Base-by-base conservation (phyloP, 2,113 vertebrate genomes). In the Rhea americana region DNA sequence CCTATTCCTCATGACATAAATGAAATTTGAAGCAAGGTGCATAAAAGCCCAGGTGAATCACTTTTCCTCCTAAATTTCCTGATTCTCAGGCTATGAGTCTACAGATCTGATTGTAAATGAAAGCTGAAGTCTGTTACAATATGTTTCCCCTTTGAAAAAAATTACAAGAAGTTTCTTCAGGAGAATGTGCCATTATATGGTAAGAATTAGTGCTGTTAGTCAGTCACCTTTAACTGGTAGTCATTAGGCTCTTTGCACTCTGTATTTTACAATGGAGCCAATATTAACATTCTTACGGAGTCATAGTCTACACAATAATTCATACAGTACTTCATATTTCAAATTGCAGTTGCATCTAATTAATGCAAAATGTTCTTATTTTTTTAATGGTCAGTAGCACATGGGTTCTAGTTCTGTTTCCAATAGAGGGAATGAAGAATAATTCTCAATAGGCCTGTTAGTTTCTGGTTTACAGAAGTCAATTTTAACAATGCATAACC, bases 111-210 rank as follows among this genome's bases (percentile, higher is more conserved):
- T 7, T 72, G 28, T 26, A 63, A 85, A 35, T 3, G 6, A 66
- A 73, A 70, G 71, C 37, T 89, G 1, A 82, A 90, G 21, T 50
- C 30, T 21, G 37, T 55, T 37, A 55, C 16, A 61, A 61, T 72
- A 89, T 39, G 41, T 24, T 11, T 0, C 14, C 35, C 48, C 13
- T 47, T 43, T 19, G 22, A 17, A 90, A 81, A 87, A 63, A 70
- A 59, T 1, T 8, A 47, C 19, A 41, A 62, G 18, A 72, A 35
- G 8, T 20, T 59, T 55, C 65, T 26, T 37, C 20, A 41, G 37
- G 43, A 72, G 79, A 61, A 78, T 0, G 0, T 61, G 74, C 25
- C 67, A 35, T 63, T 30, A 13, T 28, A 45, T 2, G 4, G 67
- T 22, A 45, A 79, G 43, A 66, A 26, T 59, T 2, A 48, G n/a